Evolutionary conservation across 2,113 vertebrate species (phyloP).

Genomic region (Oophaga pumilio): DNA sequence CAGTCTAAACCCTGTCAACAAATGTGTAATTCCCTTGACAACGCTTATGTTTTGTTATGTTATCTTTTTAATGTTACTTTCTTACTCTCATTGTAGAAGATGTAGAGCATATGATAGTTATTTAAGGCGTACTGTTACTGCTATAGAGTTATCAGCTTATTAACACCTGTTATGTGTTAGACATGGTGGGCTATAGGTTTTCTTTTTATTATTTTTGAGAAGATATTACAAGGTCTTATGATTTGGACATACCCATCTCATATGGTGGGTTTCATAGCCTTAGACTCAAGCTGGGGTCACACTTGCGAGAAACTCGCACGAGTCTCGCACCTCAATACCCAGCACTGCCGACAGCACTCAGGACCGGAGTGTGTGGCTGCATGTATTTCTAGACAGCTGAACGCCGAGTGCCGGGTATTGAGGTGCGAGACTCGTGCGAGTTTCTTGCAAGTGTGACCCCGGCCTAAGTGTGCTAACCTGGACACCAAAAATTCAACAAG

Average conservation of each 20-base stretch:
- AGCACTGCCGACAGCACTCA: too few relatives aligned
- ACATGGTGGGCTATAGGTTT: not conserved
- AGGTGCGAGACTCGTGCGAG: too few relatives aligned
- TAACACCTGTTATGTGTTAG: not conserved
- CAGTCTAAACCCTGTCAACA: too few relatives aligned
- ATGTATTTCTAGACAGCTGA: too few relatives aligned
- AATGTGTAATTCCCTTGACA: too few relatives aligned
- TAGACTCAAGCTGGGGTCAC: too few relatives aligned
- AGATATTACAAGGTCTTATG: not conserved
- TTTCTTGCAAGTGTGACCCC: too few relatives aligned
- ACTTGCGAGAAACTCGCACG: too few relatives aligned
- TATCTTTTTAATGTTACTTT: not conserved
- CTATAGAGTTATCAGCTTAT: not conserved
- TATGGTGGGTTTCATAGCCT: not conserved
- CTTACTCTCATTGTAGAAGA: not conserved
- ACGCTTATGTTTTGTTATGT: not conserved
- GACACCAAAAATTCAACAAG: not conserved
- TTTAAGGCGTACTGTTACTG: not conserved
- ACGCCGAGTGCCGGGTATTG: too few relatives aligned
- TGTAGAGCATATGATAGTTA: not conserved
- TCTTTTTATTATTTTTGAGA: not conserved
- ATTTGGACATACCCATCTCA: not conserved
- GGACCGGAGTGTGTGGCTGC: too few relatives aligned
- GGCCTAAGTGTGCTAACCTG: not conserved
- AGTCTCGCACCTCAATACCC: too few relatives aligned